Percentiles rank a stretch among this genome's conserved stretches.
Evolutionary conservation across 2,797 vertebrate species (phyloP).

Genomic region (Pitangus sulphuratus): DNA sequence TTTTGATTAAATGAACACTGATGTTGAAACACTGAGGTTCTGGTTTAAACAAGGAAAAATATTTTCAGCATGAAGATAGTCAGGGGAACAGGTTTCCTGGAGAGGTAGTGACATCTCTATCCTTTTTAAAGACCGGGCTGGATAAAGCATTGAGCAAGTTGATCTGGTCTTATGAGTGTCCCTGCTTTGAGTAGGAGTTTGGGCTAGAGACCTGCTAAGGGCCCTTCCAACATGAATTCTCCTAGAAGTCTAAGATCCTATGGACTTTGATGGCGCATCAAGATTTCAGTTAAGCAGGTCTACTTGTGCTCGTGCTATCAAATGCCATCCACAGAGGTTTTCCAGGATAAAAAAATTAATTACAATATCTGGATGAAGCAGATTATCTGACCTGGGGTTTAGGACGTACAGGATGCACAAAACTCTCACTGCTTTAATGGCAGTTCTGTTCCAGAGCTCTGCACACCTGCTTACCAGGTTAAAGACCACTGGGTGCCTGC

Average conservation of each 20-base stretch:
- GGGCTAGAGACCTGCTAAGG: not conserved
- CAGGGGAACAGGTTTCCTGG: not conserved
- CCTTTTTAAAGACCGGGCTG: not conserved
- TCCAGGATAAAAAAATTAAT: not conserved
- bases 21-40: not conserved
- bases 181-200: not conserved
- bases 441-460: not conserved
- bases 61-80: not conserved
- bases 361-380: not conserved
- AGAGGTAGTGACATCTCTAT: not conserved
- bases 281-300: not conserved
- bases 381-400: not conserved
- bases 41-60: not conserved
- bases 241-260: not conserved
- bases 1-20: not conserved
- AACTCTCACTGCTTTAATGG: not conserved
- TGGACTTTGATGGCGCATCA: not conserved
- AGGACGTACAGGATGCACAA: not conserved
- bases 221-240: not conserved
- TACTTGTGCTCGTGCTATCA: not conserved
- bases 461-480: not conserved
- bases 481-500: not conserved
- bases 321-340: not conserved
- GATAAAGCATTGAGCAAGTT: not conserved
- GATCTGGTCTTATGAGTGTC: not conserved